Evolutionary conservation across 2,888 invertebrate species (phyloP).

Genomic region (Heliconius cydno): DNA sequence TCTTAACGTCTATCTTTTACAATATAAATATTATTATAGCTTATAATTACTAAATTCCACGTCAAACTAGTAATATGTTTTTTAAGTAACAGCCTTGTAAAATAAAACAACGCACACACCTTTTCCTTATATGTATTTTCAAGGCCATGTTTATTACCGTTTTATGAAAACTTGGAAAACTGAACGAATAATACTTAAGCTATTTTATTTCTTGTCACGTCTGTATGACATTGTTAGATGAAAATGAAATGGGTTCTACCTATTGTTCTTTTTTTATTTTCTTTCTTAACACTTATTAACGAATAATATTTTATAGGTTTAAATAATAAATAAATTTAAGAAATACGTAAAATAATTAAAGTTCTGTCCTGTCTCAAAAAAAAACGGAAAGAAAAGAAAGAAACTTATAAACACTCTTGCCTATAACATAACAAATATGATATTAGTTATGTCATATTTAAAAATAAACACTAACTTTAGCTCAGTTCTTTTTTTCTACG

Average conservation of each 20-base stretch:
- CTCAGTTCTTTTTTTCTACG: neutral
- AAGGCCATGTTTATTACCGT: neutral
- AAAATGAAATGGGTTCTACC: neutral
- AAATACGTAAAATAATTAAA: too few species aligned
- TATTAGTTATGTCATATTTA: constrained; percentile 2
- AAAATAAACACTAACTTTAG: constrained; percentile 14
- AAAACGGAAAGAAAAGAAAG: too few species aligned
- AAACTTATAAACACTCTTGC: too few species aligned
- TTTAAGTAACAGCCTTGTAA: neutral
- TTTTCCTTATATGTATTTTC: neutral
- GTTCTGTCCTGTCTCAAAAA: too few species aligned
- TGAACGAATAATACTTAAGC: neutral
- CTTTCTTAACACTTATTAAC: neutral
- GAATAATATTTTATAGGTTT: too few species aligned
- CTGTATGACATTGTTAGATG: neutral
- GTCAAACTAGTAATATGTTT: neutral
- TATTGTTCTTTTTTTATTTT: neutral
- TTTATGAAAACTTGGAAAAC: constrained; percentile 10
- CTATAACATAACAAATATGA: neutral
- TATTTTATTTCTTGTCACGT: neutral
- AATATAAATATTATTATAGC: neutral
- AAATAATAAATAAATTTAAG: too few species aligned
- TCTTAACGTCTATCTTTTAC: neutral
- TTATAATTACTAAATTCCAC: neutral
- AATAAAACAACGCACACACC: neutral